Evolutionary conservation across 2,888 invertebrate genomes (phyloP).

Genomic region (Thumatha senex): DNA sequence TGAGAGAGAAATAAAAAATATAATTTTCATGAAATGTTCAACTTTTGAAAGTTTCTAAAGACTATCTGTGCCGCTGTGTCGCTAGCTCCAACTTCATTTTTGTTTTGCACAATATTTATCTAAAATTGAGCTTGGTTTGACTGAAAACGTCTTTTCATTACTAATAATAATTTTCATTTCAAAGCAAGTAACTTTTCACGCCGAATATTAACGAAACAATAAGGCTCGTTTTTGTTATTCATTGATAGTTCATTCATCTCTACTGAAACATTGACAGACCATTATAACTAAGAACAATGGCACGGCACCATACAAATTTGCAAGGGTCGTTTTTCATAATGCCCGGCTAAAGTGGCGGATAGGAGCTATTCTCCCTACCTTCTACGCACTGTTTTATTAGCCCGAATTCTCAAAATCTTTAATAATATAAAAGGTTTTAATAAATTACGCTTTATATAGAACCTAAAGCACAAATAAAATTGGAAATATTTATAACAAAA

Average conservation of each 20-base stretch:
- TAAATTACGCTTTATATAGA: conserved; percentile 4
- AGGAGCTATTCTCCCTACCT: neutral
- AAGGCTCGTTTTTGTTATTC: conserved; percentile 30
- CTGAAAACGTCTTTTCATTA: no score
- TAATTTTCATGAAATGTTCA: no score
- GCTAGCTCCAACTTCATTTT: no score
- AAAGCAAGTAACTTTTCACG: conserved; percentile 20
- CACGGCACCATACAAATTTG: conserved; percentile 53
- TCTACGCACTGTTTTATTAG: conserved; percentile 23
- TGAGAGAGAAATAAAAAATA: no score
- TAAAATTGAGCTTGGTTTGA: no score
- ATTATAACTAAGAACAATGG: conserved; percentile 73
- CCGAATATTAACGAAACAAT: conserved; percentile 20
- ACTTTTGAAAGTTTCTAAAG: no score
- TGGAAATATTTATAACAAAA: neutral
- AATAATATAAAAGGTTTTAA: conserved; percentile 17
- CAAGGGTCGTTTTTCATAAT: conserved; percentile 39
- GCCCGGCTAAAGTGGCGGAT: conserved; percentile 31
- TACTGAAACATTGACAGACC: conserved; percentile 75
- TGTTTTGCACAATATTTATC: no score
- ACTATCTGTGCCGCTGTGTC: no score
- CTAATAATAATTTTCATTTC: no score
- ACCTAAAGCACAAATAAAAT: neutral
- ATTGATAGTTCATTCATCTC: conserved; percentile 69
- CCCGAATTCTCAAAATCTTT: conserved; percentile 18